Conservation (phyloP, 2,797 vertebrate genomes). For the Vespertilio murinus region DNA sequence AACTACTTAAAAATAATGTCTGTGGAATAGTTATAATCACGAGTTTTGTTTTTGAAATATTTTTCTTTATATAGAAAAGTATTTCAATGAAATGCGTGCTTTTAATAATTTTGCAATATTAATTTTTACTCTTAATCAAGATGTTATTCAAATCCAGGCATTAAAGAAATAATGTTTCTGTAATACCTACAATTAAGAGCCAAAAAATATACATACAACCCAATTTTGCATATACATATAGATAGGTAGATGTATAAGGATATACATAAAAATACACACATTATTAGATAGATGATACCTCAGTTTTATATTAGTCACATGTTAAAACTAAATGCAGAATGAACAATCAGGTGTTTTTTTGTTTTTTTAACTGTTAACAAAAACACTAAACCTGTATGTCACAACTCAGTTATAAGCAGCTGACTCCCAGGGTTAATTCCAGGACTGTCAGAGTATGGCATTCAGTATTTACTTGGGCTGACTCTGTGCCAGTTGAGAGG, state of each 20-base stretch:
- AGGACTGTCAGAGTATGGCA: neutral
- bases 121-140: neutral
- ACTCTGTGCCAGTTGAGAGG: neutral
- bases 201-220: neutral
- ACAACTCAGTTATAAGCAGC: neutral
- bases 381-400: neutral
- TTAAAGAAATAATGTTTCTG: neutral
- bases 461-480: neutral
- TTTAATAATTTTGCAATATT: neutral
- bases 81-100: neutral
- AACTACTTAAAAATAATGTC: neutral
- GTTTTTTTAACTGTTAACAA: slow-evolving; percentile 9
- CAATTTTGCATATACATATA: neutral
- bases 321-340: slow-evolving; percentile 18
- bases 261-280: neutral
- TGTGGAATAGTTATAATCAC: neutral
- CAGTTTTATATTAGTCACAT: neutral
- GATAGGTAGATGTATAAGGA: neutral
- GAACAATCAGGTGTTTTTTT: neutral
- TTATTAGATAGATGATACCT: neutral
- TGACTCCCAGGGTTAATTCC: neutral
- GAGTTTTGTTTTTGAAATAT: neutral
- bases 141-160: neutral
- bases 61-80: neutral
- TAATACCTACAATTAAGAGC: neutral